Evolutionary conservation across 1,140 invertebrate genomes (phyloP), one percentile per base, ranked within the genome.

Genomic region (Drosophila lacteicornis): DNA sequence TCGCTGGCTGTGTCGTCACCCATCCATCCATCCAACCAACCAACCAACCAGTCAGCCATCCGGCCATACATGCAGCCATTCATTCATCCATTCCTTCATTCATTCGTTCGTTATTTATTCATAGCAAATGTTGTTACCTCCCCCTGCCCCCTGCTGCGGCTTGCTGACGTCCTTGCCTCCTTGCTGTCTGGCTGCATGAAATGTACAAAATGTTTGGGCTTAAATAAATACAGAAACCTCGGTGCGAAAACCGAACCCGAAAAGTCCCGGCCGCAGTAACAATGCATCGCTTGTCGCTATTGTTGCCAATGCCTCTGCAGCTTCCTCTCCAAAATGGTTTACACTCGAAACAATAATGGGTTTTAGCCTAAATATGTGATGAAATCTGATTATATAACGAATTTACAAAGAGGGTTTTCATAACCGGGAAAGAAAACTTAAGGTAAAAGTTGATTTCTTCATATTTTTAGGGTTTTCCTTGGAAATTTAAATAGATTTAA

Each of bases 21-120:
- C 49, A 38, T 57, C 60, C 33, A 51, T 65, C 45, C 43, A 53
- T 22, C 11, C 8, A 50, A 30, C 38, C 59, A 12, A 12, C 13
- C 25, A 19, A 25, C 36, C 50, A 57, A 30, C 22, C 49, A 22
- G 30, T 3, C 17, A 38, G 7, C 36, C 43, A 57, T 33, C 33
- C 49, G 12, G 9, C 46, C 53, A 19, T 30, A 15, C 51, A 25
- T 36, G 43, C 25, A 40, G 15, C 30, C 25, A 50, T 43, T 43
- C 59, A 75, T 75, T 67, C 43, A 65, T 58, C 40, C 53, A 47
- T 59, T 57, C 51, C 36, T 49, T 60, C 67, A 59, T 70, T 73
- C 66, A 70, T 73, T 65, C 59, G 66, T 75, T 84, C 75, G 79
- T 85, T 88, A 85, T 90, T 85, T 90, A 88, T 88, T 88, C 84